These are phyloP conservation scores for Saguinus midas DNA, from an alignment of 2,113 vertebrate genomes.

Conservation along the genomic window DNA sequence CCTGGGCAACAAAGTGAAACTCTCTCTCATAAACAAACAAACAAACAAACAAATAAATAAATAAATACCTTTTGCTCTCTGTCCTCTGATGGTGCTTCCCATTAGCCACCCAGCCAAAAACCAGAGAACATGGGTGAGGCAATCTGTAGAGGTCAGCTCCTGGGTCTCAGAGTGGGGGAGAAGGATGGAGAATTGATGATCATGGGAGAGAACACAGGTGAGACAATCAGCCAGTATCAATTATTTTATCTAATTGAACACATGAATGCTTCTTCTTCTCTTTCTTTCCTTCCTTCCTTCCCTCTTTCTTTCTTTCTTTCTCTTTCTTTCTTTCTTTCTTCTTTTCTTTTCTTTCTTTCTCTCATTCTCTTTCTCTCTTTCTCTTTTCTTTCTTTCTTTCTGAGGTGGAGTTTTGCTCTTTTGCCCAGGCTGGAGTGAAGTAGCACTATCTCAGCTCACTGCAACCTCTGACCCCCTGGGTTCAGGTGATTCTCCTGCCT, in stretches of 20 bases:
- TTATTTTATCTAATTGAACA: background rate
- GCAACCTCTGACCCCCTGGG: no score
- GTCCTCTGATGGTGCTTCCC: background rate
- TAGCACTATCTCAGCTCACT: no score
- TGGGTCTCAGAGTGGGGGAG: background rate
- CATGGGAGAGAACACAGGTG: no score
- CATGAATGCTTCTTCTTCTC: background rate
- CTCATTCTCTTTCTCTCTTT: no score
- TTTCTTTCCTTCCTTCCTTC: no score
- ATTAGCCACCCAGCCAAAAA: background rate
- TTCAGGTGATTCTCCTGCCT: no score
- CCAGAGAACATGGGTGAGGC: background rate
- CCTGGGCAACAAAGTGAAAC: no score
- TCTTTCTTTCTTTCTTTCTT: accelerated
- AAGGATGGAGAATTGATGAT: background rate
- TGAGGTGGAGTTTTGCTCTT: no score
- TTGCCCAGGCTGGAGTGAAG: no score
- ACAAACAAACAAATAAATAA: background rate
- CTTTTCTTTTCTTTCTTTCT: no score
- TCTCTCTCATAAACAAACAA: no score
- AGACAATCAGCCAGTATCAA: background rate
- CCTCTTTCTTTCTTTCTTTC: accelerated
- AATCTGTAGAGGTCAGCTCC: background rate
- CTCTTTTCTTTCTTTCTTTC: no score
- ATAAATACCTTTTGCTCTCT: background rate